Base-by-base conservation (phyloP, 2,888 invertebrate genomes). In the Lasius fuliginosus region DNA sequence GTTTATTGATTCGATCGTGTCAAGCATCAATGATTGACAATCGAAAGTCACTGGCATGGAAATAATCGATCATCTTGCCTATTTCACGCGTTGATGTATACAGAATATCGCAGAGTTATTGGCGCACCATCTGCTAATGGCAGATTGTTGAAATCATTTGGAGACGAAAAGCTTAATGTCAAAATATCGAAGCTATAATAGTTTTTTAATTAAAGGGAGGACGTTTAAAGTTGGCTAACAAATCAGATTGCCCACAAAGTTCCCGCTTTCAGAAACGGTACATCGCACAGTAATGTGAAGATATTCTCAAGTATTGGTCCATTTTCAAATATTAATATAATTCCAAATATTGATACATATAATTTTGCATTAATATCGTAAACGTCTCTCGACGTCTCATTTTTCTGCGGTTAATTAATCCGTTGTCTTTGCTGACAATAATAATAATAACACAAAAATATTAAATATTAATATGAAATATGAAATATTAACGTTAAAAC, bases 41-140 rank as follows among this genome's bases (percentile, higher is more conserved):
- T 75, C 86, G 92, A 92, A 92, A 92, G 92, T 91, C 87, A 90
- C 71, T 62, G 58, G 84, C 62, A 81, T 83, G 91, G 83, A 89
- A 90, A 90, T 89, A 90, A 88, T 90, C 87, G 88, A 90, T 90
- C 90, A 87, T 87, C 85, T 58, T 40, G 81, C 56, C 12, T 73
- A 36, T 15, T 68, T n/a, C 53, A 36, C 15, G 42, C 56, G 30
- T 27, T 33, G 53, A 36, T 30, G 23, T 58, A 62, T 36, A 46
- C 46, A 46, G 15, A 46, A 46, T 36, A 36, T 36, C 46, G 46
- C 46, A 46, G 15, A 46, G 4, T 46, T 46, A 1, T 46, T 46
- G 18, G 3, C 15, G 46, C 15, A 15, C 12, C 42, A 46, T 15
- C 11, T 49, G 49, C 49, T 49, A 49, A 49, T 49, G 49, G 5